These are phyloP conservation scores for Blomia tropicalis DNA, from an alignment of 2,888 invertebrate species.

Conservation along the genomic window DNA sequence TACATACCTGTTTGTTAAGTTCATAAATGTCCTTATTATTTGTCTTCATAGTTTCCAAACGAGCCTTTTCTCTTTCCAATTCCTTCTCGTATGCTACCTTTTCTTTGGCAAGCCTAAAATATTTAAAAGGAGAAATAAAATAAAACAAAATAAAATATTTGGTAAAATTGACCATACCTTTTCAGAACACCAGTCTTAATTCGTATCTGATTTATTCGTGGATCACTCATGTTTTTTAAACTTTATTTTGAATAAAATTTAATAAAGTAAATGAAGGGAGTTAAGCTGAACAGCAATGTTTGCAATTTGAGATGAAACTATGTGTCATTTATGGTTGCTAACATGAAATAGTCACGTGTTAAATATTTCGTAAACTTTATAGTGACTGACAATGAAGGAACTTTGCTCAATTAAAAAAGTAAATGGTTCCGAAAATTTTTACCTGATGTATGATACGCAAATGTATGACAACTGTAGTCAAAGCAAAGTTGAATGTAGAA, in stretches of 20 bases:
- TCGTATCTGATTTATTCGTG: slow-evolving; percentile 19
- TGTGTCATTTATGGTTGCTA: too few relatives aligned
- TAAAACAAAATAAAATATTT: not conserved
- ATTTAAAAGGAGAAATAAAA: not conserved
- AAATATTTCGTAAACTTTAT: too few relatives aligned
- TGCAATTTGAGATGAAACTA: too few relatives aligned
- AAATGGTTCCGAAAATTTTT: too few relatives aligned
- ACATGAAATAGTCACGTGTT: too few relatives aligned
- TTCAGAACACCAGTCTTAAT: slow-evolving; percentile 25
- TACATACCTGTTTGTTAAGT: slow-evolving; percentile 35
- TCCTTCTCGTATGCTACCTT: slow-evolving; percentile 73
- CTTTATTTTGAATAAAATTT: not conserved
- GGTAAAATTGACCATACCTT: not conserved
- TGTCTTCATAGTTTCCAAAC: slow-evolving; percentile 57
- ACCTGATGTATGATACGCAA: too few relatives aligned
- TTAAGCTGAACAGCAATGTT: too few relatives aligned
- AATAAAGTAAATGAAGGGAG: not conserved
- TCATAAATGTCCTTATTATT: slow-evolving; percentile 42
- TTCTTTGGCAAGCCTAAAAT: slow-evolving; percentile 53
- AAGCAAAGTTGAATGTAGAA: not conserved
- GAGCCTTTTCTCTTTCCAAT: slow-evolving; percentile 52
- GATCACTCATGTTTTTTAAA: slow-evolving; percentile 17
- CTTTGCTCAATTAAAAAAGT: too few relatives aligned
- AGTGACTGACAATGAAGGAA: too few relatives aligned
- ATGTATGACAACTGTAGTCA: too few relatives aligned